A percentile compares a stretch with the other conserved stretches of the same genome.
These are phyloP conservation scores for Petaurus breviceps DNA, from an alignment of 2,113 vertebrate genomes.

Conservation along the genomic window DNA sequence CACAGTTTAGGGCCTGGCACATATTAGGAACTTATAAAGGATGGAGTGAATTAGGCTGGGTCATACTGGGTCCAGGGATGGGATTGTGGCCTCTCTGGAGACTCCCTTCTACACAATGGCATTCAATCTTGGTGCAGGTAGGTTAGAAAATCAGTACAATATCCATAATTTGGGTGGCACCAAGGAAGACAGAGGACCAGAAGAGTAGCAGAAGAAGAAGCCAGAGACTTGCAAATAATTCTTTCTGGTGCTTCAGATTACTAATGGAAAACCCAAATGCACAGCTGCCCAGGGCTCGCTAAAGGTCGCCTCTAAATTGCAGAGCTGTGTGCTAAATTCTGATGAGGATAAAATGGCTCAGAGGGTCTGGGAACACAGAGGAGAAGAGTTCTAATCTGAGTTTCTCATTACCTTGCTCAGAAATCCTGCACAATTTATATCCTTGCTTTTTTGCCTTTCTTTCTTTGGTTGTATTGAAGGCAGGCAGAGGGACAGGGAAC, in stretches of 20 bases:
- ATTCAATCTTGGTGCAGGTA: background rate
- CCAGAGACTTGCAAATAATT: background rate
- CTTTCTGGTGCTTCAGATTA: background rate
- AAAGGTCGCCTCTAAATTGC: background rate
- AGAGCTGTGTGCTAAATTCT: background rate
- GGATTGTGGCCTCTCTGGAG: background rate
- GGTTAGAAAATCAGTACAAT: background rate
- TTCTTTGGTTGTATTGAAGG: slow-evolving; percentile 33
- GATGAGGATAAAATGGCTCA: background rate
- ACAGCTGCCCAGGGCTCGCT: background rate
- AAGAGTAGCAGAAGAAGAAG: background rate
- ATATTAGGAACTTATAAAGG: background rate
- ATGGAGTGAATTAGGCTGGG: background rate
- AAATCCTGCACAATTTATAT: background rate
- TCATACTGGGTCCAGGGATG: background rate
- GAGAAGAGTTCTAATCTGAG: background rate
- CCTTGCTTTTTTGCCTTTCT: background rate
- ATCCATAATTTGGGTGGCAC: background rate
- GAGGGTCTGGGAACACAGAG: background rate
- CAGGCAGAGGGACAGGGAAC: background rate
- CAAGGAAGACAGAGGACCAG: background rate
- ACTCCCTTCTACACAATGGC: background rate
- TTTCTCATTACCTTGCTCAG: background rate
- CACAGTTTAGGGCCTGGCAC: background rate
- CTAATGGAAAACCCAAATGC: background rate